Conservation (phyloP, 2,888 invertebrate genomes). For the Andrena trimmerana region DNA sequence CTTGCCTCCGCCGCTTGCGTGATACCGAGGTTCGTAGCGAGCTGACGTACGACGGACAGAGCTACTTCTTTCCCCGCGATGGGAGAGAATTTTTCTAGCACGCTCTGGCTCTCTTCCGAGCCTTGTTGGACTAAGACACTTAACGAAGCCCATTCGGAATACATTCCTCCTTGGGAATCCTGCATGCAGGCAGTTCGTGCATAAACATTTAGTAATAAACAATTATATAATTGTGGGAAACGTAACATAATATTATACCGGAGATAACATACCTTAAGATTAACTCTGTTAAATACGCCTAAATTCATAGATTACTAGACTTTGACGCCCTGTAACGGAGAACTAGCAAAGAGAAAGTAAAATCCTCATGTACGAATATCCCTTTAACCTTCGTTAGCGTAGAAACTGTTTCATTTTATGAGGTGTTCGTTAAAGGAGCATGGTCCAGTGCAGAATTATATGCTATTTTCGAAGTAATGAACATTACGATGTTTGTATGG, state of each 20-base stretch:
- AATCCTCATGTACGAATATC: constrained; percentile 14
- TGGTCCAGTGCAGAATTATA: not conserved
- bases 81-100: constrained; percentile 91
- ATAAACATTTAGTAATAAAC: not conserved
- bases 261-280: constrained; percentile 88
- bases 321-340: constrained; percentile 55
- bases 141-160: constrained; percentile 93
- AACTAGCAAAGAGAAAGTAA: constrained; percentile 46
- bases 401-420: constrained; percentile 32
- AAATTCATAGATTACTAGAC: constrained; percentile 89
- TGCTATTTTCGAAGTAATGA: constrained; percentile 8
- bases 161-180: constrained; percentile 91
- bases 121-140: constrained; percentile 89
- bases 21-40: constrained; percentile 90
- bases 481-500: constrained; percentile 32
- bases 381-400: constrained; percentile 21
- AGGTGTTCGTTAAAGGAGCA: not conserved
- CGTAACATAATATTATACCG: not conserved
- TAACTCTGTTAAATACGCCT: constrained; percentile 93
- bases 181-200: constrained; percentile 56
- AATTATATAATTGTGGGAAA: not conserved
- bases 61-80: constrained; percentile 93
- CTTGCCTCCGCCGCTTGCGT: constrained; percentile 94
- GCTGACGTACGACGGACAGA: constrained; percentile 91
- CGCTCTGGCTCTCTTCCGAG: constrained; percentile 89